Conservation (phyloP, 2,888 invertebrate genomes). For the Chironomus tentans region DNA sequence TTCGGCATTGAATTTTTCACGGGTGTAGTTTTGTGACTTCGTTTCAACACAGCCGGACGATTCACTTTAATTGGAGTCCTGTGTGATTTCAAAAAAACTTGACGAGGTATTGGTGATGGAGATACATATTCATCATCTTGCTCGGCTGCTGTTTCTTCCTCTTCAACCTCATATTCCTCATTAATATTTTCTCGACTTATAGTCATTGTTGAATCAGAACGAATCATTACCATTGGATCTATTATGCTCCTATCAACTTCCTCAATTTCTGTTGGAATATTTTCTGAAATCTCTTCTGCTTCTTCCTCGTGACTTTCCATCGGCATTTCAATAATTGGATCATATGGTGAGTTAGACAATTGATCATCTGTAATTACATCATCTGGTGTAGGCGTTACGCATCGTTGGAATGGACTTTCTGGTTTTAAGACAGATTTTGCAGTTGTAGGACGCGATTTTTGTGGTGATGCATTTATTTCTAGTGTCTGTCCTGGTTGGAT, state of each 20-base stretch:
- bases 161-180: neutral
- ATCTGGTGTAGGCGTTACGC: conserved; percentile 4
- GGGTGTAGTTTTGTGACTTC: conserved; percentile 7
- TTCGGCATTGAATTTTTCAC: conserved; percentile 23
- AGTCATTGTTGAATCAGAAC: neutral
- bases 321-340: neutral
- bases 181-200: neutral
- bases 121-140: neutral
- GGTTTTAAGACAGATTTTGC: conserved; percentile 5
- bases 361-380: conserved; percentile 18
- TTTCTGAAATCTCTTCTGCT: neutral
- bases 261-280: neutral
- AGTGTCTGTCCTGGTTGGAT: no score
- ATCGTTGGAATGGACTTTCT: neutral
- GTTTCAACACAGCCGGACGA: conserved; percentile 13
- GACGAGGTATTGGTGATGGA: neutral
- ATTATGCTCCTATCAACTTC: neutral
- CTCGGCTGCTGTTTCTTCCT: neutral
- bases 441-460: neutral
- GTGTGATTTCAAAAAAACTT: neutral
- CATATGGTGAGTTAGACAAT: neutral
- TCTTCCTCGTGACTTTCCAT: neutral
- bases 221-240: neutral
- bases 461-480: neutral
- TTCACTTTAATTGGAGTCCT: neutral